Conservation (phyloP, 2,113 vertebrate genomes). For the Coracopsis vasa region DNA sequence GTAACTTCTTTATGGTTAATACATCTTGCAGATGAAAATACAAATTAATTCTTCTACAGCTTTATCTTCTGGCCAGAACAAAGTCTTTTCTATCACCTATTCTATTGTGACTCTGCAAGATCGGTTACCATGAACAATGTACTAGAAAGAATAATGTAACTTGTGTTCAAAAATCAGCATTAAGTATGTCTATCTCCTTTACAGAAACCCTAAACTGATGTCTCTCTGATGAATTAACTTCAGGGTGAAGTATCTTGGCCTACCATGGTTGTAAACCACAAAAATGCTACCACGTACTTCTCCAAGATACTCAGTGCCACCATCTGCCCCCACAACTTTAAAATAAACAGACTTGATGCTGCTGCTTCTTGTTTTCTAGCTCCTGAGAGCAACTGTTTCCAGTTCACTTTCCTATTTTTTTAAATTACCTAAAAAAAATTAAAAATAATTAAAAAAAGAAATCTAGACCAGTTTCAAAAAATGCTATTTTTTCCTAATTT, state of each 20-base stretch:
- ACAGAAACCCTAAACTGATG: neutral
- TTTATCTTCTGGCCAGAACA: neutral
- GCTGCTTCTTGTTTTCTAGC: neutral
- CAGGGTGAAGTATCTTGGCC: neutral
- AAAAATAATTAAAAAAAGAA: neutral
- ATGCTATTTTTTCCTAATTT: neutral
- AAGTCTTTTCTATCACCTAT: neutral
- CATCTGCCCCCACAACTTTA: accelerated
- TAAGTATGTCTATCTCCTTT: neutral
- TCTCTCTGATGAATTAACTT: neutral
- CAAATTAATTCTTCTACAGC: neutral
- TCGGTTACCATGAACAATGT: neutral
- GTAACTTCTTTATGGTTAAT: neutral
- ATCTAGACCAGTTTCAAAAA: neutral
- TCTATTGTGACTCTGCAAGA: accelerated
- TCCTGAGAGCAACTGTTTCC: neutral
- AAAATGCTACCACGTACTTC: accelerated
- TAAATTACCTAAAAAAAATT: neutral
- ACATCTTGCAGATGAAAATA: neutral
- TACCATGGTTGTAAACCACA: neutral
- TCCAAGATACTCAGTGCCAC: neutral
- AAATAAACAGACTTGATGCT: neutral
- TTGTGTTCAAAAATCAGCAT: neutral
- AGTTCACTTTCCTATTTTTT: neutral
- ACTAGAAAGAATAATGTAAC: neutral